Percentiles rank a stretch among this genome's conserved stretches.
Evolutionary conservation across 1,140 invertebrate genomes (phyloP).

Genomic region (Bombyx mandarina): DNA sequence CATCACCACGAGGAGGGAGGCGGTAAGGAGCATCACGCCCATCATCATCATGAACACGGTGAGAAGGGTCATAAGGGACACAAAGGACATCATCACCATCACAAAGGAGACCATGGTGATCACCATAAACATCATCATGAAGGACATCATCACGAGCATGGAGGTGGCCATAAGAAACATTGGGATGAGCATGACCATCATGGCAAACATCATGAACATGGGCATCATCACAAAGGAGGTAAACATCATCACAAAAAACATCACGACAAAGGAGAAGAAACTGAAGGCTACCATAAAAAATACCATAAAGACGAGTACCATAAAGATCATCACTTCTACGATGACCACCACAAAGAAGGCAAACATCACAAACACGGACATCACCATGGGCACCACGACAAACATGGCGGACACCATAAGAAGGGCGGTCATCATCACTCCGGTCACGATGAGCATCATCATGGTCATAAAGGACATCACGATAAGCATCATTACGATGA

Average conservation of each 20-base stretch:
- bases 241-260: conserved; percentile 75
- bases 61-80: conserved; percentile 73
- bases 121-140: conserved; percentile 77
- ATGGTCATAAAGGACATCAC: conserved; percentile 75
- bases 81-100: conserved; percentile 74
- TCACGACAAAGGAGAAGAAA: conserved; percentile 76
- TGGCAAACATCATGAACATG: conserved; percentile 77
- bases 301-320: conserved; percentile 81
- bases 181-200: conserved; percentile 79
- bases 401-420: conserved; percentile 73
- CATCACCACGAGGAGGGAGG: conserved; percentile 70
- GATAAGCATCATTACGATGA: conserved; percentile 75
- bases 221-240: conserved; percentile 76
- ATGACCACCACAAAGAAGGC: conserved; percentile 75
- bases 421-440: conserved; percentile 76
- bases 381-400: conserved; percentile 73
- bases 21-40: conserved; percentile 70
- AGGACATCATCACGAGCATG: conserved; percentile 76
- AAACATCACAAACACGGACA: conserved; percentile 75
- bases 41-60: conserved; percentile 71
- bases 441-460: conserved; percentile 74
- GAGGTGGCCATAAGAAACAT: conserved; percentile 77
- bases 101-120: conserved; percentile 78
- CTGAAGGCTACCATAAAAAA: conserved; percentile 77
- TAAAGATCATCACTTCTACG: conserved; percentile 80